These are phyloP conservation scores for Polydrusus tereticollis DNA, from an alignment of 2,888 invertebrate genomes.

Conservation along the genomic window DNA sequence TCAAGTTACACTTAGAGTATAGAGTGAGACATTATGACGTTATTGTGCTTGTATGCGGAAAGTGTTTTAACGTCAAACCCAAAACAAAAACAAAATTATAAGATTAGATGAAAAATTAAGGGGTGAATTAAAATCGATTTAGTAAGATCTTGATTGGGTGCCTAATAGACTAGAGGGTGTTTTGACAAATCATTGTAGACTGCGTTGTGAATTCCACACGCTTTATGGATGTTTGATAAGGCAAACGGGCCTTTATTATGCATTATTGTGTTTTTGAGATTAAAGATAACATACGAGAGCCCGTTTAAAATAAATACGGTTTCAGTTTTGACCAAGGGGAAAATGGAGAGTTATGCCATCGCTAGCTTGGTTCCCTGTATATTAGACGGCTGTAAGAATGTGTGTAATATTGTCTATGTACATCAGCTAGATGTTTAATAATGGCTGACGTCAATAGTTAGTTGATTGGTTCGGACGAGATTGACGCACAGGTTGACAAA, in stretches of 20 bases:
- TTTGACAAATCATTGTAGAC: constrained; percentile 31
- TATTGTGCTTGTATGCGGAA: no score
- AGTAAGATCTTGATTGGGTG: constrained; percentile 28
- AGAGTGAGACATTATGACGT: no score
- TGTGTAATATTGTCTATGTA: no score
- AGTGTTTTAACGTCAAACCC: not conserved
- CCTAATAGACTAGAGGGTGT: constrained; percentile 42
- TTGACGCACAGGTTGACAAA: no score
- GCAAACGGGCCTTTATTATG: constrained; percentile 59
- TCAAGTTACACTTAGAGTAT: no score
- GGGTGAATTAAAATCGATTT: constrained; percentile 17
- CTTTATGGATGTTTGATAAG: constrained; percentile 61
- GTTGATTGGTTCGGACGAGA: no score
- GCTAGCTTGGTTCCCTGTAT: not conserved
- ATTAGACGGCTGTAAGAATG: no score
- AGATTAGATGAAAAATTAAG: not conserved
- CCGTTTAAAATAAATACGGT: constrained; percentile 57
- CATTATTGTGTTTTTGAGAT: constrained; percentile 63
- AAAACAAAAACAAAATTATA: not conserved
- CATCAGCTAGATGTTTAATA: no score
- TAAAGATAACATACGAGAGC: constrained; percentile 57
- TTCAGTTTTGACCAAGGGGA: constrained; percentile 47
- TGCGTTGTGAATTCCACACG: constrained; percentile 59
- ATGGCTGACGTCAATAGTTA: no score
- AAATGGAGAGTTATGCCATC: constrained; percentile 16